Base-by-base conservation (phyloP, 2,113 vertebrate genomes). In the Oryzias celebensis region DNA sequence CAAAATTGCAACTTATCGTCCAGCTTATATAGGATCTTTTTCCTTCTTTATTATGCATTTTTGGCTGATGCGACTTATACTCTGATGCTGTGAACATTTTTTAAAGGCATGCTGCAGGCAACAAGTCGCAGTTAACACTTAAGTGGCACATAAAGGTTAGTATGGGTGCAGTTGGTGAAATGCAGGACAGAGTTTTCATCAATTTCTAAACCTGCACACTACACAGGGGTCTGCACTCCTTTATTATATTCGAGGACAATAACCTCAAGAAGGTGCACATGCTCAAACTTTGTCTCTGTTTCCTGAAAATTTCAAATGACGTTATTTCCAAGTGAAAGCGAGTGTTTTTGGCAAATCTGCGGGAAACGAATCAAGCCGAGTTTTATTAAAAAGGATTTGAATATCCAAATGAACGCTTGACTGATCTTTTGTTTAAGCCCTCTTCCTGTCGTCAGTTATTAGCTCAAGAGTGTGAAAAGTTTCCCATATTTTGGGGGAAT, bases 371-470 rank as follows among this genome's bases (percentile, higher is more conserved):
- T 89, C 83, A 85, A 83, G 87, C 82, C 48, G 71, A 76, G 78
- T 89, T 91, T 90, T 89, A 90, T 89, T 91, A 92, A 90, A 91
- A 86, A 78, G 86, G 86, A 90, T 91, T 91, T 90, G 87, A 91
- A 92, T 92, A 92, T 93, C 91, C 88, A 91, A 89, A 93, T 91
- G 85, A 93, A 91, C 88, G 88, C 86, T 88, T 88, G 90, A 89
- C 86, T 90, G 90, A 91, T 91, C 90, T 91, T 91, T 91, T 93
- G 90, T 93, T 89, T 91, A 90, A 92, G 89, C 89, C 83, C 85
- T 88, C 78, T 84, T 82, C 80, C 82, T 85, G 81, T 90, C 85
- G 73, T 86, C 73, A 81, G 84, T 92, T 92, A 92, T 92, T 91
- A 92, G 87, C 88, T 90, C 82, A 82, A 91, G 86, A 90, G 89